A percentile compares a stretch with the other conserved stretches of the same genome.
These are phyloP conservation scores for Leucozona laternaria DNA, from an alignment of 2,888 invertebrate genomes.

Conservation along the genomic window DNA sequence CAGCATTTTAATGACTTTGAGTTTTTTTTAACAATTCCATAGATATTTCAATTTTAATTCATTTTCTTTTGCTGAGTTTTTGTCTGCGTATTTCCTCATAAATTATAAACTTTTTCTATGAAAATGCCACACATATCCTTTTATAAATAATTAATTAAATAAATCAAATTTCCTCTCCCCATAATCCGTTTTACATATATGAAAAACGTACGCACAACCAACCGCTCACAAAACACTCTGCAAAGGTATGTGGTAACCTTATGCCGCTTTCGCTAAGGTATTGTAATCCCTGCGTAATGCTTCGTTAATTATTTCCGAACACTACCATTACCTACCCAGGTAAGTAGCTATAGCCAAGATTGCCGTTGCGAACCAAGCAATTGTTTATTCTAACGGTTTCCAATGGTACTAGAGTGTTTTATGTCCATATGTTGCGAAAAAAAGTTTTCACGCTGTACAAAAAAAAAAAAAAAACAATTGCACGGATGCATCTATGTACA, in stretches of 20 bases:
- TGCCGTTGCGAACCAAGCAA: conserved; percentile 20
- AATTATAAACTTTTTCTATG: not conserved
- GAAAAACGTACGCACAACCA: not conserved
- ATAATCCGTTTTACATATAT: not conserved
- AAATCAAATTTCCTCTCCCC: not conserved
- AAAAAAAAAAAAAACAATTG: conserved; percentile 37
- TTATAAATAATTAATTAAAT: not conserved
- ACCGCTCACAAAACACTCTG: not conserved
- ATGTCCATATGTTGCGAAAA: conserved; percentile 33
- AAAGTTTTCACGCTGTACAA: conserved; percentile 22
- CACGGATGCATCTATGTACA: conserved; percentile 27
- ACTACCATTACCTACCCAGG: not conserved
- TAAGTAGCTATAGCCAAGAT: not conserved
- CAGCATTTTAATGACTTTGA: too few species aligned
- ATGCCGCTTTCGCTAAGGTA: not conserved
- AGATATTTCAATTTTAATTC: too few species aligned
- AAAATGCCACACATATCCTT: not conserved
- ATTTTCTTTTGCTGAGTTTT: not conserved
- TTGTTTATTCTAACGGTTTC: conserved; percentile 59
- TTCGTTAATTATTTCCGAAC: conserved; percentile 55
- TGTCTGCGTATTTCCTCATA: not conserved
- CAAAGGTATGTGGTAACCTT: not conserved
- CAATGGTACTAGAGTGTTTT: not conserved
- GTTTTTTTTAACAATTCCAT: too few species aligned
- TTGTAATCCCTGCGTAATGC: conserved; percentile 49